Evolutionary conservation across 1,140 invertebrate genomes (phyloP), one percentile per base, ranked within the genome.

Genomic region (Diprion similis): DNA sequence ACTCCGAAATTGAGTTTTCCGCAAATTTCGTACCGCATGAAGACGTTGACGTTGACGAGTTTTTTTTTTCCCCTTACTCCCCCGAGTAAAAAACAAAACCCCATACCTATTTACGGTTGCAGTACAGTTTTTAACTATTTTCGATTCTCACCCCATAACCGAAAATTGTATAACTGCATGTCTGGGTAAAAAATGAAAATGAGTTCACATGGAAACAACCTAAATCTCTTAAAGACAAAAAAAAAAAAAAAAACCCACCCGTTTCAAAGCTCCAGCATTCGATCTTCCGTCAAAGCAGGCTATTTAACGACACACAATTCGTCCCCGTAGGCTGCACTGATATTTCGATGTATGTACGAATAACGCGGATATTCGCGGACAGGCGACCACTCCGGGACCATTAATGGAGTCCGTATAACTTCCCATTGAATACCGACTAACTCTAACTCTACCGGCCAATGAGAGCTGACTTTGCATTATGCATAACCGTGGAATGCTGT

Each of bases 401-500:
- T 13, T 59, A 8, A 37, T 37, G 11, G 6, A 13, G 51, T 59
- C 9, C n/a, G n/a, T 59, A 9, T 59, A 37, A 37, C 24, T 37
- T 37, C 24, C 24, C 24, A 37, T 37, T 81, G 72, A 81, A 81
- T 82, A 78, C 80, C 73, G 76, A 80, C 79, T 75, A 77, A 76
- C 64, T 75, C 79, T 72, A 77, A 76, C 64, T 75, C 66, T 71
- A 72, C 77, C 78, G 75, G 77, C 80, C 80, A 82, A 82, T 82
- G 80, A 81, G 80, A 82, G 80, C 76, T 75, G 79, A 66, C 76
- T 76, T 76, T 82, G 78, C 80, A 82, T 82, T 80, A 82, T 82
- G 80, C 76, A 81, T 81, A 77, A 73, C 77, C 24, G 24, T 37
- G 24, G 24, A 37, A 37, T 37, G 1, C 24, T 37, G 24, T 37